These are phyloP conservation scores for Drosophila nikananu DNA, from an alignment of 1,140 invertebrate genomes.

Conservation along the genomic window DNA sequence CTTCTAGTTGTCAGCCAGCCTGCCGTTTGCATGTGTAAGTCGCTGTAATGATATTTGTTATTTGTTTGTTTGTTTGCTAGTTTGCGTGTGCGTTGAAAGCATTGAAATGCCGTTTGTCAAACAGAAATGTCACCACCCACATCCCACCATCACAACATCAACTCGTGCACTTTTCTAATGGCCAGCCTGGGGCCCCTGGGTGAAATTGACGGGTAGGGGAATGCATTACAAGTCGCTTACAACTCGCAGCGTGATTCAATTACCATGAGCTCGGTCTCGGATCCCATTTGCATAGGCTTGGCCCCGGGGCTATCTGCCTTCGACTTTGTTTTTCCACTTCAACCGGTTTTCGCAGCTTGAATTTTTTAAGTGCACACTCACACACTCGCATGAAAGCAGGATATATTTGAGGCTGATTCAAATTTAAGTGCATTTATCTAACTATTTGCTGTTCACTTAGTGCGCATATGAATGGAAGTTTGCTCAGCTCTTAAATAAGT, in stretches of 20 bases:
- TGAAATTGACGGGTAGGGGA: constrained; percentile 5
- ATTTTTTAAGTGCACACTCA: constrained; percentile 28
- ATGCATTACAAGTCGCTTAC: constrained; percentile 76
- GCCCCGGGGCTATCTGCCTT: constrained; percentile 32
- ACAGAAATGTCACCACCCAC: constrained; percentile 35
- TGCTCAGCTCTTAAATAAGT: constrained; percentile 11
- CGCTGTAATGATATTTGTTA: constrained; percentile 79
- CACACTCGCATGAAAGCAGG: neutral
- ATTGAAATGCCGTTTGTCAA: constrained; percentile 77
- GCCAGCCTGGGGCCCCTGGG: constrained; percentile 29
- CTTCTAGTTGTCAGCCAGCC: constrained; percentile 67
- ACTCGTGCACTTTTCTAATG: constrained; percentile 78
- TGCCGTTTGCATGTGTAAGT: constrained; percentile 78
- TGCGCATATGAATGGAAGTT: neutral
- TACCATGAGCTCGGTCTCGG: constrained; percentile 67
- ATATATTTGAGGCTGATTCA: constrained; percentile 7
- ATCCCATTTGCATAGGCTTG: constrained; percentile 70
- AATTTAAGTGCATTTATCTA: constrained; percentile 46
- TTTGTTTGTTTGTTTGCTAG: constrained; percentile 59
- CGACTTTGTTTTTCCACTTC: constrained; percentile 24
- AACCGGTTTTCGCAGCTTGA: constrained; percentile 44
- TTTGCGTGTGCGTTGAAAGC: constrained; percentile 74
- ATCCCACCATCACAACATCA: neutral
- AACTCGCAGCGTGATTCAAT: constrained; percentile 80
- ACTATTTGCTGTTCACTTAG: constrained; percentile 32